phyloP scores from a whole-genome alignment of 2,888 invertebrate species.

The Drosophila fungiperda region DNA sequence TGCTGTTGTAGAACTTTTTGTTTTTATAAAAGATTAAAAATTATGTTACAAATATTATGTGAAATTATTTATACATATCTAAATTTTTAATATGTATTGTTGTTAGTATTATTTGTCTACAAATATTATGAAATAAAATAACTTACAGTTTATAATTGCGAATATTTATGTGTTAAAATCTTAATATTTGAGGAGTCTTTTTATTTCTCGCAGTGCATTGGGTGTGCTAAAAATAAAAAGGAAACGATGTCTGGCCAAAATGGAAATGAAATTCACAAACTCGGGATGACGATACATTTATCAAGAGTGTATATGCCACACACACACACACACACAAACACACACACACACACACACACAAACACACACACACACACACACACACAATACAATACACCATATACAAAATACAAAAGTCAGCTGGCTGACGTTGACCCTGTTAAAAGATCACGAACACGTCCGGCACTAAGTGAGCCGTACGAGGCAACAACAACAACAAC shows the following conservation, averaged over 20 bases:
- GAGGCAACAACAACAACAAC: constrained; percentile 4
- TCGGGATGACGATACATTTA: constrained; percentile 46
- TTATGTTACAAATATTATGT: background rate
- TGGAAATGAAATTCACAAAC: background rate
- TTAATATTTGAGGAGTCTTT: background rate
- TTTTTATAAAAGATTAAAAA: background rate
- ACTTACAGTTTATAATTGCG: background rate
- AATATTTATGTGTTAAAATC: background rate
- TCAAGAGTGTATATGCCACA: constrained; percentile 23
- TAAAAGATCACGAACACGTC: constrained; percentile 58
- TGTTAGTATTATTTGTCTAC: background rate
- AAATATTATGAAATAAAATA: background rate
- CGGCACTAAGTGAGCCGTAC: constrained; percentile 58
- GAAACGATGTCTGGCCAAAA: constrained; percentile 18
- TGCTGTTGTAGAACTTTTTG: background rate
- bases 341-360: constrained; percentile 1
- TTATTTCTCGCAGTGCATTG: constrained; percentile 26
- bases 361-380: background rate
- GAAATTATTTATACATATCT: no score
- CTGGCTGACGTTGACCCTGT: constrained; percentile 31
- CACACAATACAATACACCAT: constrained; percentile 4
- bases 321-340: background rate
- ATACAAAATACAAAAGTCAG: constrained; percentile 27
- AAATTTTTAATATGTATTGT: background rate
- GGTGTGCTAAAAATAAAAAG: constrained; percentile 5